Evolutionary conservation across 2,797 vertebrate species (phyloP).

Genomic region (Toxotes lorentzi): DNA sequence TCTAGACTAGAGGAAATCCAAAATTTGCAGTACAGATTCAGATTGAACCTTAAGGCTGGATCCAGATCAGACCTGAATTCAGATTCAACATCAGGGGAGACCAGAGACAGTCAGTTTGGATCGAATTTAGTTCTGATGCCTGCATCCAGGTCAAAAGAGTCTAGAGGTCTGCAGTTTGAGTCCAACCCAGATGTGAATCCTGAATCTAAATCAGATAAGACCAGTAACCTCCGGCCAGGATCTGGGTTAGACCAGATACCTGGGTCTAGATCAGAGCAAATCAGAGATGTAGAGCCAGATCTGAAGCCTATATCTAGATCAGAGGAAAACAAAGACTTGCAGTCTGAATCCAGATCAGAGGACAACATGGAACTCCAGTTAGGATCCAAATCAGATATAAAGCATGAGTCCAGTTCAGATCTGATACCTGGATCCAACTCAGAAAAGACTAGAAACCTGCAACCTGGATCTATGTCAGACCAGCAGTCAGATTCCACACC

Average conservation of each 20-base stretch:
- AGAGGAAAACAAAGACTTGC: conserved; percentile 47
- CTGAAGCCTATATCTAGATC: conserved; percentile 34
- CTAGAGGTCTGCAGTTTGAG: no score
- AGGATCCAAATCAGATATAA: conserved; percentile 44
- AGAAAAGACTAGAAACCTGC: not conserved
- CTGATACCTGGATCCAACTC: not conserved
- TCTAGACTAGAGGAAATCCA: not conserved
- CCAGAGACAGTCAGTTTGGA: conserved; percentile 37
- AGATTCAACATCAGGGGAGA: conserved; percentile 48
- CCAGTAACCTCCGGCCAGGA: not conserved
- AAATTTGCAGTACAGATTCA: conserved; percentile 28
- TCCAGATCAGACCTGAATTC: not conserved
- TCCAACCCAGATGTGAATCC: not conserved
- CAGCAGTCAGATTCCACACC: not conserved
- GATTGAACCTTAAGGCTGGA: conserved; percentile 41
- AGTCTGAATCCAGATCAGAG: conserved; percentile 35
- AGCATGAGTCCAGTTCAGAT: not conserved
- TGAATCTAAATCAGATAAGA: not conserved
- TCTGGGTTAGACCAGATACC: conserved; percentile 35
- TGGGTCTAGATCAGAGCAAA: not conserved
- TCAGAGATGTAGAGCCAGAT: conserved; percentile 52
- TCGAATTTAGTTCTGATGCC: conserved; percentile 39
- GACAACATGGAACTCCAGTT: not conserved
- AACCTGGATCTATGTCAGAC: not conserved
- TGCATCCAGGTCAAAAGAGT: not conserved